Evolutionary conservation across 2,113 vertebrate species (phyloP).

Genomic region (Gorsachius goisagi): DNA sequence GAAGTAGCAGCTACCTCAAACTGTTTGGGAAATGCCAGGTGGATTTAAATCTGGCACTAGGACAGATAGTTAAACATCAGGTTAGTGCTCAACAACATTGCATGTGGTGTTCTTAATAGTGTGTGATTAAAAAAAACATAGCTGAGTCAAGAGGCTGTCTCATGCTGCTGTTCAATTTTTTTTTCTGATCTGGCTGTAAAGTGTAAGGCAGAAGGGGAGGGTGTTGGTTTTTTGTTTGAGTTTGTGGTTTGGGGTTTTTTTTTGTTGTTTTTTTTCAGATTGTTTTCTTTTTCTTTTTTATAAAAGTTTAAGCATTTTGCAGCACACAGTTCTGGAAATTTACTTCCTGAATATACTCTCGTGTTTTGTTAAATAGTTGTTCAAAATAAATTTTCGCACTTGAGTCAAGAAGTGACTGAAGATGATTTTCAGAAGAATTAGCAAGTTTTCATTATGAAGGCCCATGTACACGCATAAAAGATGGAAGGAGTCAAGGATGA

Average conservation of each 20-base stretch:
- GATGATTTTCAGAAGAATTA: background rate
- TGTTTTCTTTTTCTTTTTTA: no score
- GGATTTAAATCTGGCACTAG: constrained; percentile 93
- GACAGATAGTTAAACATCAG: constrained; percentile 98
- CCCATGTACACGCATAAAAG: background rate
- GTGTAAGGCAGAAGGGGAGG: background rate
- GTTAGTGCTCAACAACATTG: constrained; percentile 60
- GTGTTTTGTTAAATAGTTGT: background rate
- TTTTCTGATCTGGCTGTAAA: background rate
- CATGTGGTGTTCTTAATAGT: background rate
- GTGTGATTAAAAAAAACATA: background rate
- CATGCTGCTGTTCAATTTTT: background rate
- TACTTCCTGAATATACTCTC: background rate
- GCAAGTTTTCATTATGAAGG: background rate
- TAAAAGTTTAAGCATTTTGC: background rate
- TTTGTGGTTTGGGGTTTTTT: background rate
- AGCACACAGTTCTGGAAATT: background rate
- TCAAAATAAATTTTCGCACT: background rate
- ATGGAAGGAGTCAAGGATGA: background rate
- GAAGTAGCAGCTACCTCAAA: constrained; percentile 95
- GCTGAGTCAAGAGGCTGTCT: background rate
- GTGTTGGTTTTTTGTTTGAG: background rate
- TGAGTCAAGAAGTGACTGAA: background rate
- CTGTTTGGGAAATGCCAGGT: constrained; percentile 98
- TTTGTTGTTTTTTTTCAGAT: background rate